phyloP scores from a whole-genome alignment of 2,888 invertebrate genomes.

The Antheraea assamensis region DNA sequence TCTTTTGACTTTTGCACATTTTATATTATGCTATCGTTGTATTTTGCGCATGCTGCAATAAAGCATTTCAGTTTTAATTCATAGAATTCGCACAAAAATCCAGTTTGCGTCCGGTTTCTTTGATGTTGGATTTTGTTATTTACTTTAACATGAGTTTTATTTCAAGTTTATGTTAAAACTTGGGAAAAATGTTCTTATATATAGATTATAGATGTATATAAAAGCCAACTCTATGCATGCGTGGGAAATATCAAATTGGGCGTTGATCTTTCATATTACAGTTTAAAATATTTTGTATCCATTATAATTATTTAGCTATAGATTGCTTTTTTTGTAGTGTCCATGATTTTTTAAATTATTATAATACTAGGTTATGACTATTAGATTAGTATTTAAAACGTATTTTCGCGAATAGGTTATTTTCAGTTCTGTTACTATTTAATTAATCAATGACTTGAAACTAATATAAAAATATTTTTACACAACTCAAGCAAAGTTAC shows the following conservation, averaged over 20 bases:
- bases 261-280: background rate
- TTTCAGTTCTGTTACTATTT: background rate
- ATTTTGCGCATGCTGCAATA: slow-evolving; percentile 10
- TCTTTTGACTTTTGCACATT: slow-evolving; percentile 5
- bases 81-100: slow-evolving; percentile 23
- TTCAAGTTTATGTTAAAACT: slow-evolving; percentile 19
- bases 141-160: slow-evolving; percentile 9
- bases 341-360: background rate
- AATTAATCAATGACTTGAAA: background rate
- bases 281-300: slow-evolving; percentile 1
- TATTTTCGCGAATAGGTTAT: background rate
- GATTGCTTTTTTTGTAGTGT: background rate
- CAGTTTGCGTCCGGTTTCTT: slow-evolving; percentile 23
- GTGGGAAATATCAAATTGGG: slow-evolving; percentile 20
- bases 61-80: slow-evolving; percentile 19
- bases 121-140: slow-evolving; percentile 16
- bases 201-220: slow-evolving; percentile 13
- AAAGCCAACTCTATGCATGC: slow-evolving; percentile 15
- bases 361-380: background rate
- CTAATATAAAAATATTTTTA: background rate
- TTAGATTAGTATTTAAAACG: background rate
- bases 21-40: background rate
- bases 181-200: slow-evolving; percentile 18
- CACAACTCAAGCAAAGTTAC: background rate
- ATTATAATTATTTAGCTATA: background rate